Conservation (phyloP, 2,888 invertebrate species). For the Troglohyphantes excavatus region DNA sequence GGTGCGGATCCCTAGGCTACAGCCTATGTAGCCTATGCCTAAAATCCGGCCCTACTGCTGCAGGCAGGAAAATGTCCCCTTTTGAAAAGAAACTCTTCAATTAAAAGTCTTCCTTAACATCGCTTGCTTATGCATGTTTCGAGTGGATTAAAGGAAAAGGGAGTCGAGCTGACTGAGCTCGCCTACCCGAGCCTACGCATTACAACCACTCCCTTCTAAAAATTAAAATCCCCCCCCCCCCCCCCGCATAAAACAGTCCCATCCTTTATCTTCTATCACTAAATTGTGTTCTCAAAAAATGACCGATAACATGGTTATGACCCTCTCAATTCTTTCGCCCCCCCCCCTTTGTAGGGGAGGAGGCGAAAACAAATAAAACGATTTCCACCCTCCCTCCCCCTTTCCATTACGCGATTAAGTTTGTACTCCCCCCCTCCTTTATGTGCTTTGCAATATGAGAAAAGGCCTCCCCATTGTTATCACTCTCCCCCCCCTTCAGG, state of each 20-base stretch:
- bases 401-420: conserved; percentile 67
- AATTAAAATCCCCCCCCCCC: background rate
- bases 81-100: too few species aligned
- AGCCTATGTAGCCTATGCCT: too few species aligned
- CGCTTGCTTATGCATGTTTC: too few species aligned
- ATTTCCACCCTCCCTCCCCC: conserved; percentile 6
- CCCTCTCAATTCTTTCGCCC: conserved; percentile 24
- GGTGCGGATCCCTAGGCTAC: too few species aligned
- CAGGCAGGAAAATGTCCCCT: too few species aligned
- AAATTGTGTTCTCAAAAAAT: conserved; percentile 6
- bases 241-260: background rate
- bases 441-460: background rate
- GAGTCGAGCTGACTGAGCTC: too few species aligned
- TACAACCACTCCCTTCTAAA: background rate
- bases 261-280: conserved; percentile 1
- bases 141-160: too few species aligned
- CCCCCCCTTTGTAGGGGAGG: background rate
- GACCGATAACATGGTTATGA: conserved; percentile 48
- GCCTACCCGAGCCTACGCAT: too few species aligned
- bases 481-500: conserved; percentile 12
- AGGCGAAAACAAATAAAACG: background rate
- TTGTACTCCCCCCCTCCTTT: conserved; percentile 19
- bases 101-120: too few species aligned
- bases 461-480: background rate
- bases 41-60: too few species aligned